Conservation (phyloP, 2,888 invertebrate species). For the Oxycera nigricornis region DNA sequence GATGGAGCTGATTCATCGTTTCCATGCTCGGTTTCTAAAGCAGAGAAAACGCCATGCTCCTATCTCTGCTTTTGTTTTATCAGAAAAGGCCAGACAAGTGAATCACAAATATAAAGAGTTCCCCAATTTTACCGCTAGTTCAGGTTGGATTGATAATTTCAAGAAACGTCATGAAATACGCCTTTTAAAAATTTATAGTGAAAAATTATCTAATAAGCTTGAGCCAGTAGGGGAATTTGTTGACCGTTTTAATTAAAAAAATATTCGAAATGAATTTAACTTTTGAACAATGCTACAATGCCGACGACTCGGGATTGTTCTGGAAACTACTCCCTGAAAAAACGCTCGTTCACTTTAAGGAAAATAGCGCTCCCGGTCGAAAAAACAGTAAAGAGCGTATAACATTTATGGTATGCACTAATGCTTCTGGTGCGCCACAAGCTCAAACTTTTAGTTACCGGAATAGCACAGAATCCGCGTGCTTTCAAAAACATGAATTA, state of each 20-base stretch:
- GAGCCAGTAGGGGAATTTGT: neutral
- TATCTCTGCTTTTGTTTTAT: neutral
- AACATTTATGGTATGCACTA: slow-evolving; percentile 4
- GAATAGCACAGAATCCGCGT: neutral
- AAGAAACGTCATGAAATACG: neutral
- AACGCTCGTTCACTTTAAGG: neutral
- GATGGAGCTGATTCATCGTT: too few relatives aligned
- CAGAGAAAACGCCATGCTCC: neutral
- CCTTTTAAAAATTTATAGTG: neutral
- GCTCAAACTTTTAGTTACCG: neutral
- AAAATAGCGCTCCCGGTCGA: neutral
- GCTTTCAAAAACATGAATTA: neutral
- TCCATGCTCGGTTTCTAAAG: slow-evolving; percentile 7
- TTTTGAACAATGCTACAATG: neutral
- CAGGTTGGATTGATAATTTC: neutral
- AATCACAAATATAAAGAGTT: neutral
- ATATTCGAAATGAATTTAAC: neutral
- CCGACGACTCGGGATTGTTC: neutral
- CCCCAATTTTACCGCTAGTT: neutral
- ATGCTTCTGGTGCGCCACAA: neutral
- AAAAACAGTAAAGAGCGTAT: neutral
- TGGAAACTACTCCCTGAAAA: too few relatives aligned
- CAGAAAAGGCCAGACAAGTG: neutral
- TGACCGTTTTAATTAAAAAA: neutral
- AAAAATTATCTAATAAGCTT: neutral